phyloP scores from a whole-genome alignment of 2,797 vertebrate genomes.

The Thaleichthys pacificus region DNA sequence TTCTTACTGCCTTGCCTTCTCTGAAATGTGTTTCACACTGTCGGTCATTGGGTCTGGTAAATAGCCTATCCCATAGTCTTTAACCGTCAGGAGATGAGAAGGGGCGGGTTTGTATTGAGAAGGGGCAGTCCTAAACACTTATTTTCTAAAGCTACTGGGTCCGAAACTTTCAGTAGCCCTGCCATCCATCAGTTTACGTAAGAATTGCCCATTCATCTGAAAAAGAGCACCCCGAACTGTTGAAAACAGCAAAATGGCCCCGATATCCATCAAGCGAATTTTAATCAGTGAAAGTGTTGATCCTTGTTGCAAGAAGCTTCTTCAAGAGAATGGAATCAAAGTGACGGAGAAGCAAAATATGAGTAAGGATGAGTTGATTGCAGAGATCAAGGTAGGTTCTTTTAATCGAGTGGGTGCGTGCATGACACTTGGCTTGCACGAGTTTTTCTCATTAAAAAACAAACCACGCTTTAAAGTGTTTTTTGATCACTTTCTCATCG shows the following conservation, averaged over 20 bases:
- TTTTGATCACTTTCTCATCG: background rate
- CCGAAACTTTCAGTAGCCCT: slow-evolving; percentile 9
- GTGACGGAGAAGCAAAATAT: slow-evolving; percentile 85
- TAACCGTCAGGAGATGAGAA: background rate
- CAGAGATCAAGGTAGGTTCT: slow-evolving; percentile 82
- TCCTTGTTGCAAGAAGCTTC: slow-evolving; percentile 82
- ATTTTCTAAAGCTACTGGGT: slow-evolving; percentile 56
- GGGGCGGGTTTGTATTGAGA: slow-evolving; percentile 40
- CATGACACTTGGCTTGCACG: background rate
- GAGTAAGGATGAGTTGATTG: slow-evolving; percentile 83
- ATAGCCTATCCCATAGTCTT: too few species aligned
- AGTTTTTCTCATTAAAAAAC: background rate
- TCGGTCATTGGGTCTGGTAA: too few species aligned
- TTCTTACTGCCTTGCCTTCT: too few species aligned
- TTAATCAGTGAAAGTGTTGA: slow-evolving; percentile 93
- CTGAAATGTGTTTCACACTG: too few species aligned
- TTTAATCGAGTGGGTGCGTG: background rate
- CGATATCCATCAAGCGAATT: slow-evolving; percentile 76
- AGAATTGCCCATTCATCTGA: slow-evolving; percentile 12
- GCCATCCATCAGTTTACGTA: slow-evolving; percentile 31
- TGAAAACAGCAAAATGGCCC: slow-evolving; percentile 73
- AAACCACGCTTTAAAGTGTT: too few species aligned
- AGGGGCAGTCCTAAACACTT: slow-evolving; percentile 31
- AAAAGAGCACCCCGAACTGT: slow-evolving; percentile 2
- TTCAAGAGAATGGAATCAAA: slow-evolving; percentile 84